Evolutionary conservation across 2,797 vertebrate species (phyloP).

Genomic region (Cyclopterus lumpus): DNA sequence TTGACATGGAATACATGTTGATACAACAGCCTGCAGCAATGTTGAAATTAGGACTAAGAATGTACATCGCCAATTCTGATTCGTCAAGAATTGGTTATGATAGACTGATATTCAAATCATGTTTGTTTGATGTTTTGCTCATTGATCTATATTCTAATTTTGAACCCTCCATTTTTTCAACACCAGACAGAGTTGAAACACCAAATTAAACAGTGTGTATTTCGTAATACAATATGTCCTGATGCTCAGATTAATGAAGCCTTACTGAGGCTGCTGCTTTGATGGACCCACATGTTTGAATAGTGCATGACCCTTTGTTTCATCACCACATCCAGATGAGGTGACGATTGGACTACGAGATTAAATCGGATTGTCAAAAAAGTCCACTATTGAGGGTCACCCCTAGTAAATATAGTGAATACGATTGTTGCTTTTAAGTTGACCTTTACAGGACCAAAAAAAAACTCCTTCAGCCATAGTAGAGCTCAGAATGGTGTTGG

Average conservation of each 20-base stretch:
- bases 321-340: neutral
- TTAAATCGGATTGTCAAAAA: too few species aligned
- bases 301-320: neutral
- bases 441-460: too few species aligned
- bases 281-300: too few species aligned
- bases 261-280: too few species aligned
- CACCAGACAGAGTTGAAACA: neutral
- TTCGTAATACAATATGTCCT: neutral
- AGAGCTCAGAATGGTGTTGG: too few species aligned
- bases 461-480: too few species aligned
- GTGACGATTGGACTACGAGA: too few species aligned
- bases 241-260: neutral
- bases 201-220: neutral
- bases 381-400: too few species aligned
- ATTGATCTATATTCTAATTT: neutral
- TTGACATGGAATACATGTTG: slow-evolving; percentile 23
- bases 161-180: neutral
- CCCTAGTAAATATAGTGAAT: too few species aligned
- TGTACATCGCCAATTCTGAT: neutral
- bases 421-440: too few species aligned
- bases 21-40: slow-evolving; percentile 28
- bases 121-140: neutral
- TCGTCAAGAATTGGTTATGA: neutral
- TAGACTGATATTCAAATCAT: neutral
- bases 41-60: slow-evolving; percentile 1